Base-by-base conservation (phyloP, 92 coral and sea anemone species). In the Siderastrea radians region DNA sequence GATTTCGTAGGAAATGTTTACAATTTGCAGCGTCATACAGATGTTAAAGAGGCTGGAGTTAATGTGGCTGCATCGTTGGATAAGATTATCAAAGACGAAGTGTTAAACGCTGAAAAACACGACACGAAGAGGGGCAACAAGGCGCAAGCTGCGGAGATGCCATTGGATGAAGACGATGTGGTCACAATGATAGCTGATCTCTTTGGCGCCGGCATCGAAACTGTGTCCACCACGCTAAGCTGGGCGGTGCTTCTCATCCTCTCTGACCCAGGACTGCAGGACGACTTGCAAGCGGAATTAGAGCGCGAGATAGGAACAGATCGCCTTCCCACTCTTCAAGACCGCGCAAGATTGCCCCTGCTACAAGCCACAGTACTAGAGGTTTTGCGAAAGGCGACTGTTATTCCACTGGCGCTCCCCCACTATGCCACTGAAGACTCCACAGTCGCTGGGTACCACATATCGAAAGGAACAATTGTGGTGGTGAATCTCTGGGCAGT, bases 291-390 rank as follows among this genome's bases (percentile, higher is more conserved):
- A 61, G 84, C 84, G 14, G 99, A 96, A 89, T 77, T 96, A 11
- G 86, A 89, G 63, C 90, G 84, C 19, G 96, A 89, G 48, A 73
- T 96, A 44, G 99, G 99, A 79, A 55, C 55, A 9, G 78, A 72
- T n/a, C 90, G 88, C 14, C 78, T 90, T 44, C 96, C 94, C 44
- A 69, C 90, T 53, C 83, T 95, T 60, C 88, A 87, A 62, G 96
- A 96, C 79, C 94, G 93, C 54, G 90, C 86, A 54, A 91, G 79
- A 43, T 83, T 96, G 81, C 98, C 99, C 68, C 94, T 96, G 72
- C 88, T 96, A 63, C 96, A 95, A 68, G 99, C 99, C 49, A 95
- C 99, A 17, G 94, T 96, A 17, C 84, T 96, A 77, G 99, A 96
- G 74, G 85, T 84, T 46, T 88, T 96, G 45, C 95, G 99, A 38